These are phyloP conservation scores for Chrysina gloriosa DNA, from an alignment of 2,888 invertebrate genomes.

Conservation along the genomic window DNA sequence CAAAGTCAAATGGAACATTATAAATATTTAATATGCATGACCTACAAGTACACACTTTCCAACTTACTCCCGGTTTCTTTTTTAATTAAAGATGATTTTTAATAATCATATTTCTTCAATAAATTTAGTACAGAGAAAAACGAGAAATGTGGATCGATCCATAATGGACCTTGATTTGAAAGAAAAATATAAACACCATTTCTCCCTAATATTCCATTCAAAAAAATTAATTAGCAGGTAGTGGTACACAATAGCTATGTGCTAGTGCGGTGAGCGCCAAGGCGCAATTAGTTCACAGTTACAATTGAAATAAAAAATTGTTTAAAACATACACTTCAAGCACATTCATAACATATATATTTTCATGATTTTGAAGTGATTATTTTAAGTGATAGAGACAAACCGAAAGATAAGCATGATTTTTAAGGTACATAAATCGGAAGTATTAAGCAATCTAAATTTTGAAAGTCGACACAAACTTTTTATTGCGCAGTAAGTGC, in stretches of 20 bases:
- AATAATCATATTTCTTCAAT: constrained; percentile 16
- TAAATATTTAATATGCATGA: constrained; percentile 29
- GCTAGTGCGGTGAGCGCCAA: too few relatives aligned
- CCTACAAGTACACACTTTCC: constrained; percentile 19
- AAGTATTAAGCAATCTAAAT: not conserved
- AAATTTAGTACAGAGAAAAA: not conserved
- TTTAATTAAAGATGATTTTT: constrained; percentile 14
- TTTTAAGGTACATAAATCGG: too few relatives aligned
- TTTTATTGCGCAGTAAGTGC: not conserved
- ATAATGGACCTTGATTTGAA: too few relatives aligned
- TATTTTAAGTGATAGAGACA: too few relatives aligned
- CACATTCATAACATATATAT: too few relatives aligned
- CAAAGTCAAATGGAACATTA: constrained; percentile 35
- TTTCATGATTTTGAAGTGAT: too few relatives aligned
- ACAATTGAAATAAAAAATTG: too few relatives aligned
- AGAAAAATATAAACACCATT: not conserved
- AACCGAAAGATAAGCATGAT: too few relatives aligned
- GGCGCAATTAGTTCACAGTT: too few relatives aligned
- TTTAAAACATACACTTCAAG: too few relatives aligned
- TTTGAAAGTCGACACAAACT: not conserved
- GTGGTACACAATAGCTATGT: too few relatives aligned
- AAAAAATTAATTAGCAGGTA: too few relatives aligned
- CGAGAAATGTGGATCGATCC: not conserved
- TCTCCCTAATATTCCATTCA: not conserved
- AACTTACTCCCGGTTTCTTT: not conserved